Percentiles rank a stretch among this genome's conserved stretches.
Conservation (phyloP, 2,113 vertebrate species). For the Dromiciops gliroides region DNA sequence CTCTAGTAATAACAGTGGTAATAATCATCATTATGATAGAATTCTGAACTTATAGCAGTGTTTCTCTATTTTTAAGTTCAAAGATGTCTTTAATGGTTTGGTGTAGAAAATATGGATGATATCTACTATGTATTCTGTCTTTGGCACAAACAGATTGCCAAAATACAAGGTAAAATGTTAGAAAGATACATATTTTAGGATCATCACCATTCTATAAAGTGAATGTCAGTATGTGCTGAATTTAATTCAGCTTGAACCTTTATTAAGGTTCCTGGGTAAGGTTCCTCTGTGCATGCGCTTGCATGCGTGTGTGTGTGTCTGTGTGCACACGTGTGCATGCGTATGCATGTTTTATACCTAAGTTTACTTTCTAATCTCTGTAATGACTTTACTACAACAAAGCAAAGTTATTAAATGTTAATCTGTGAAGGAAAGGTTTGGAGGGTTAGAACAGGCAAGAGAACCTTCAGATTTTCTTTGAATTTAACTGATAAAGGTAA, state of each 20-base stretch:
- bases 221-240: background rate
- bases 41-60: background rate
- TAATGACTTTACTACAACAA: background rate
- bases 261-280: background rate
- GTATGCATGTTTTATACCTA: too few relatives aligned
- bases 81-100: background rate
- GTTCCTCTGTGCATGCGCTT: too few relatives aligned
- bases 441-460: background rate
- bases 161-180: background rate
- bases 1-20: constrained; percentile 41
- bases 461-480: background rate
- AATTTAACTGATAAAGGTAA: background rate
- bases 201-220: background rate
- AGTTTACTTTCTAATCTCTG: background rate
- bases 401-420: constrained; percentile 14
- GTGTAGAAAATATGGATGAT: background rate
- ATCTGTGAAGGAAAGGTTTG: background rate
- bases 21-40: constrained; percentile 37
- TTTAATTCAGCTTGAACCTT: background rate
- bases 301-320: too few relatives aligned
- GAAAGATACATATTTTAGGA: background rate
- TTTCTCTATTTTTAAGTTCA: constrained; percentile 7
- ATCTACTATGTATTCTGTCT: background rate
- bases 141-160: background rate
- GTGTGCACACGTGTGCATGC: too few relatives aligned